These are phyloP conservation scores for Orchestes rusci DNA, from an alignment of 2,888 invertebrate genomes.

Conservation along the genomic window DNA sequence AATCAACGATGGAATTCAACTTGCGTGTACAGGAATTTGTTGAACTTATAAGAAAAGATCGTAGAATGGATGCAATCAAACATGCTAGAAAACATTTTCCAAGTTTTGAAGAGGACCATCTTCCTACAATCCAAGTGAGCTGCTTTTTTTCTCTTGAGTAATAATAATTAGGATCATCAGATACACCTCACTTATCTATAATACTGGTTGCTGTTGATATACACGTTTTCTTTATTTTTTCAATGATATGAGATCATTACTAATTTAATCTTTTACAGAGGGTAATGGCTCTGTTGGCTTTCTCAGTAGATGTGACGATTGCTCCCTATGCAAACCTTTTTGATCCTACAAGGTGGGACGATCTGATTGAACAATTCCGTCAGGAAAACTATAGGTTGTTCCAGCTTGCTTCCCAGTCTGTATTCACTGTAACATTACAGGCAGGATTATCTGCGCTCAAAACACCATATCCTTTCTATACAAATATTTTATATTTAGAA, in stretches of 20 bases:
- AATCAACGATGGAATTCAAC: constrained; percentile 93
- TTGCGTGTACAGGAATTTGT: constrained; percentile 91
- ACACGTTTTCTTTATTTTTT: neutral
- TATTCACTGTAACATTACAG: constrained; percentile 86
- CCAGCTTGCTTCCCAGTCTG: constrained; percentile 85
- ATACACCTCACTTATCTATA: too few species aligned
- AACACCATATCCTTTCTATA: constrained; percentile 68
- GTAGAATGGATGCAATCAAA: constrained; percentile 85
- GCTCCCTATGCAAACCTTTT: constrained; percentile 56
- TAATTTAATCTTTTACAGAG: constrained; percentile 41
- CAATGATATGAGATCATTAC: neutral
- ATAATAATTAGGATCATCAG: too few species aligned
- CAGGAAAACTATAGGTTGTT: constrained; percentile 91
- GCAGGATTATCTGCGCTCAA: constrained; percentile 93
- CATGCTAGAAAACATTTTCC: constrained; percentile 93
- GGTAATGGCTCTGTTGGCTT: constrained; percentile 93
- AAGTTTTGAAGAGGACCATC: constrained; percentile 76
- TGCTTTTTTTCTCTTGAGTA: too few species aligned
- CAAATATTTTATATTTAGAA: neutral
- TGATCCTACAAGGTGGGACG: constrained; percentile 67
- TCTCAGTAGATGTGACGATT: constrained; percentile 71
- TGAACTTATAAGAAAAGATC: constrained; percentile 63
- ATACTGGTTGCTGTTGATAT: too few species aligned
- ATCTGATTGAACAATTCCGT: constrained; percentile 83
- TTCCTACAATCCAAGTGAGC: constrained; percentile 71